These are phyloP conservation scores for Botia almorhae DNA, from an alignment of 2,797 vertebrate species.

Conservation along the genomic window DNA sequence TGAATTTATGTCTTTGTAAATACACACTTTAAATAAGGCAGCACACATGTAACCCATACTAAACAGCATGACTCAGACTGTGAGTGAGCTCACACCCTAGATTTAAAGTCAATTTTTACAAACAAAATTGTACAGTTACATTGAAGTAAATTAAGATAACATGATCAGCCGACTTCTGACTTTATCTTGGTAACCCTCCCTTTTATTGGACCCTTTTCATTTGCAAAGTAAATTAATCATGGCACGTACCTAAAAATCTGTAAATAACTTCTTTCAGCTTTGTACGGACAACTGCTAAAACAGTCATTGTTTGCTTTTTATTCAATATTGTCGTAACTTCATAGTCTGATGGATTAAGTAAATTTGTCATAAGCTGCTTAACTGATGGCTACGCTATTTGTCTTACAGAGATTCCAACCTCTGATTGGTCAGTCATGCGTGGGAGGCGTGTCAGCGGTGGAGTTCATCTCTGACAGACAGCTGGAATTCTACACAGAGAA, in stretches of 20 bases:
- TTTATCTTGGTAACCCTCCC: too few relatives aligned
- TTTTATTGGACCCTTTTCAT: too few relatives aligned
- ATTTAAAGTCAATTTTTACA: too few relatives aligned
- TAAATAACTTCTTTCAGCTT: not conserved
- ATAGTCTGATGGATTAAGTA: not conserved
- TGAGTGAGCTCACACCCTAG: too few relatives aligned
- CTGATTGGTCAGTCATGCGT: slow-evolving; percentile 53
- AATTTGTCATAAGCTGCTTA: too few relatives aligned
- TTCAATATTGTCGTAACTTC: not conserved
- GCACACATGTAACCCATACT: not conserved
- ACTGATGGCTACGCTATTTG: slow-evolving; percentile 39
- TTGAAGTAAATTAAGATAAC: too few relatives aligned
- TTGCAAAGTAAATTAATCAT: too few relatives aligned
- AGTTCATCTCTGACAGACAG: slow-evolving; percentile 60
- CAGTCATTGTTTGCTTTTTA: not conserved
- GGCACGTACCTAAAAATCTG: too few relatives aligned
- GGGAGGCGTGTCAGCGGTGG: slow-evolving; percentile 55
- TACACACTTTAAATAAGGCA: not conserved
- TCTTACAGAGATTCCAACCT: slow-evolving; percentile 55
- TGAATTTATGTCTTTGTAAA: not conserved
- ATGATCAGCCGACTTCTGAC: too few relatives aligned
- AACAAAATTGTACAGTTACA: too few relatives aligned
- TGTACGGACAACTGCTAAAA: not conserved
- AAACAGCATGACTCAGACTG: not conserved
- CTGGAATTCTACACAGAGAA: slow-evolving; percentile 58